Evolutionary conservation across 2,113 vertebrate genomes (phyloP).

Genomic region (Elgaria multicarinata): DNA sequence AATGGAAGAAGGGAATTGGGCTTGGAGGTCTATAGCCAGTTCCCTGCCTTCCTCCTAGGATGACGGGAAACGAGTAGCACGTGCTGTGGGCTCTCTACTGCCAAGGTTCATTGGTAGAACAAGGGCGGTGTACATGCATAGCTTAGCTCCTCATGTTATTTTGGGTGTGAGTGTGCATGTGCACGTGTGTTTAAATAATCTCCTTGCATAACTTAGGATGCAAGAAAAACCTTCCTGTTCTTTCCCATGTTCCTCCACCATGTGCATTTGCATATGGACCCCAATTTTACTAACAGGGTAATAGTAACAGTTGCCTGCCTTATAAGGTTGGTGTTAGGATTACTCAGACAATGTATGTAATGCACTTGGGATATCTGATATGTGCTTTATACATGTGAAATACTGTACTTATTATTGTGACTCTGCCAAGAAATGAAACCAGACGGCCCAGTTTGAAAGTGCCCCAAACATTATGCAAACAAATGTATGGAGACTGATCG

Average conservation of each 20-base stretch:
- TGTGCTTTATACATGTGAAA: not conserved
- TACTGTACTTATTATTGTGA: not conserved
- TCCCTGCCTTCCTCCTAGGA: not conserved
- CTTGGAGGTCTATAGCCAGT: not conserved
- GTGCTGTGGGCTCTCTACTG: not conserved
- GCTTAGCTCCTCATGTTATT: not conserved
- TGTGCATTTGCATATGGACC: not conserved
- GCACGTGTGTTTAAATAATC: not conserved
- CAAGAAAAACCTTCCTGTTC: not conserved
- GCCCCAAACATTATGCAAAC: conserved; percentile 5
- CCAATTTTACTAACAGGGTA: not conserved
- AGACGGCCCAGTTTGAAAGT: not conserved
- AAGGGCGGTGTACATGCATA: not conserved
- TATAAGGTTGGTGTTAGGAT: not conserved
- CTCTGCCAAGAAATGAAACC: not conserved
- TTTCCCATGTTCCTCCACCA: not conserved
- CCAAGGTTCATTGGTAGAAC: not conserved
- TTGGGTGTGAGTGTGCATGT: not conserved
- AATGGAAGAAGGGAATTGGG: not conserved
- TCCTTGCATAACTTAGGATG: not conserved
- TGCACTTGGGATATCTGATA: not conserved
- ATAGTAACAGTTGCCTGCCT: not conserved
- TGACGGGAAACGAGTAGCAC: not conserved
- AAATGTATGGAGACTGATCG: conserved; percentile 4
- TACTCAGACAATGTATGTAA: not conserved